Base-by-base conservation (phyloP, 1,140 invertebrate species). In the Orchesella cincta region DNA sequence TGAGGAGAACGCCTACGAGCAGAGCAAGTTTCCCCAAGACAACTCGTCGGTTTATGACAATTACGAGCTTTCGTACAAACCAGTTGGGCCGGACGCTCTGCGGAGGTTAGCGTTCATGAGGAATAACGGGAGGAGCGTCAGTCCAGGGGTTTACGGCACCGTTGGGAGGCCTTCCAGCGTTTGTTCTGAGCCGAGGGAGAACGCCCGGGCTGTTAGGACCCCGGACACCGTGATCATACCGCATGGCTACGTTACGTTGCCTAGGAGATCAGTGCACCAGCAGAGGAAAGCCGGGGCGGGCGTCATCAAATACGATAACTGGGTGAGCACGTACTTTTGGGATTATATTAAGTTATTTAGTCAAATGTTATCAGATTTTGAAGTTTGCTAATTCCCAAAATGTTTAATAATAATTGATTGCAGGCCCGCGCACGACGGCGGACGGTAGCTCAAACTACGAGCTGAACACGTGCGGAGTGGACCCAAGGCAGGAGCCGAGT, bases 251-350 rank as follows among this genome's bases (percentile, higher is more conserved):
- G 52, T 57, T 26, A 57, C 52, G 52, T 57, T 57, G 52, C 52
- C 52, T 57, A 57, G 52, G 23, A 12, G 52, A 57, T 57, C 52
- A n/a, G 23, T 57, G 52, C 52, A 46, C 20, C 12, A 57, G 5
- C 52, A 14, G 23, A 57, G 23, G 52, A 3, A 18, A 26, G 14
- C 52, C 3, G 3, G 8, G 3, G 23, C 52, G 8, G 52, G 52
- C 52, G 52, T 57, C 52, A 57, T 57, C 52, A 57, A 57, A 26
- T 57, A 57, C 23, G 52, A 57, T 57, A 57, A 57, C 23, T 57
- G 52, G 52, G 52, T 57, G 52, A 57, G 52, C 23, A 14, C 3
- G 5, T 57, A 12, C 20, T 46, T 46, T n/a, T n/a, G n/a, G n/a
- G n/a, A n/a, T n/a, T n/a, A n/a, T n/a, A n/a, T n/a, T n/a, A n/a